Conservation (phyloP, 92 coral and sea anemone genomes). For the Porites evermanni region DNA sequence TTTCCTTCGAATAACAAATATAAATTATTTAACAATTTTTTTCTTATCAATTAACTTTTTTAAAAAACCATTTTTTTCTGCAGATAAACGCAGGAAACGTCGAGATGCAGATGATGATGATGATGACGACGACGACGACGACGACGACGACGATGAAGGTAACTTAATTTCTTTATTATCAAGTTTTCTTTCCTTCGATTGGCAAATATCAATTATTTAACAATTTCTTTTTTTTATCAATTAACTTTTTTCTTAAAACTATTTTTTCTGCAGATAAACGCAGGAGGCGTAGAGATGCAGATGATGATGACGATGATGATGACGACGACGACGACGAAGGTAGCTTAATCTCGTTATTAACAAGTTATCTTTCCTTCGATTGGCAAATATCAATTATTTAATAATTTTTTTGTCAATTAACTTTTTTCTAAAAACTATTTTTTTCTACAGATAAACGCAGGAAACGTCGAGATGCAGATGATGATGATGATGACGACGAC, state of each 20-base stretch:
- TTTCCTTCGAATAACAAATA: not conserved
- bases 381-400: no score
- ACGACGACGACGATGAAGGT: not conserved
- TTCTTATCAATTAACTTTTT: no score
- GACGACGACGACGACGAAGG: not conserved
- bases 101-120: not conserved
- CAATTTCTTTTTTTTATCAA: no score
- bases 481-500: not conserved
- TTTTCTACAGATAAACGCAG: no score
- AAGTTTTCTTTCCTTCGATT: not conserved
- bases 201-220: no score
- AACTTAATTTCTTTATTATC: not conserved
- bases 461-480: not conserved
- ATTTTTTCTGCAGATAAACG: not conserved
- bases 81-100: no score
- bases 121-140: not conserved
- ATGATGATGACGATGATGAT: not conserved
- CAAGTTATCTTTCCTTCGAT: not conserved
- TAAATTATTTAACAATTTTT: no score
- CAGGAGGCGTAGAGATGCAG: not conserved
- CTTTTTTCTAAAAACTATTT: no score
- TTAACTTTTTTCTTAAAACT: no score
- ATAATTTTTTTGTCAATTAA: no score
- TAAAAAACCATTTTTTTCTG: no score
- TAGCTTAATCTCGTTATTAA: no score